phyloP scores from a whole-genome alignment of 2,113 vertebrate genomes.

The Hassar affinis region DNA sequence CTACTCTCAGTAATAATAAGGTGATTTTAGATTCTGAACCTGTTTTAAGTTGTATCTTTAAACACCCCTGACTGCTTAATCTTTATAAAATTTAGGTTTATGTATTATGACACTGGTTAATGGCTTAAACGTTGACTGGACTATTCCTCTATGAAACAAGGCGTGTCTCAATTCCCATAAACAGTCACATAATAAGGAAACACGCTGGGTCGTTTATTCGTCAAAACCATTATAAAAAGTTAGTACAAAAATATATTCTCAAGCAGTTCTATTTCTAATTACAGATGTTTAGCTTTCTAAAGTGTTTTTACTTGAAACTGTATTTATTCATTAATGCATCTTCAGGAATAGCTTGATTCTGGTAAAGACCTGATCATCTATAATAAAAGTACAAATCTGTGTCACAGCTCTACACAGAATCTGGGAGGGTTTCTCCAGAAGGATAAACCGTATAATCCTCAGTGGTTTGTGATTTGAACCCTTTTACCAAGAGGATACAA shows the following conservation, averaged over 20 bases:
- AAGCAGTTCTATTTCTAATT: not conserved
- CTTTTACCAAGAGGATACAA: not conserved
- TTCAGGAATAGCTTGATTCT: not conserved
- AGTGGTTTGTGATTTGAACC: not conserved
- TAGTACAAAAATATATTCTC: not conserved
- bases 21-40: constrained; percentile 10
- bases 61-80: not conserved
- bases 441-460: not conserved
- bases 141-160: not conserved
- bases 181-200: constrained; percentile 1
- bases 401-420: not conserved
- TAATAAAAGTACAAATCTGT: not conserved
- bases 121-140: not conserved
- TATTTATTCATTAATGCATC: not conserved
- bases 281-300: not conserved
- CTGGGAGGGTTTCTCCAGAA: not conserved
- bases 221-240: not conserved
- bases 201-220: not conserved
- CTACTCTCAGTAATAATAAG: constrained; percentile 21
- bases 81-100: not conserved
- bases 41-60: not conserved
- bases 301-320: not conserved
- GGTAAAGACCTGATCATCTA: not conserved
- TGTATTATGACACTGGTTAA: not conserved
- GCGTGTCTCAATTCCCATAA: not conserved